phyloP scores from a whole-genome alignment of 2,113 vertebrate genomes.

The Cyprinodon variegatus region DNA sequence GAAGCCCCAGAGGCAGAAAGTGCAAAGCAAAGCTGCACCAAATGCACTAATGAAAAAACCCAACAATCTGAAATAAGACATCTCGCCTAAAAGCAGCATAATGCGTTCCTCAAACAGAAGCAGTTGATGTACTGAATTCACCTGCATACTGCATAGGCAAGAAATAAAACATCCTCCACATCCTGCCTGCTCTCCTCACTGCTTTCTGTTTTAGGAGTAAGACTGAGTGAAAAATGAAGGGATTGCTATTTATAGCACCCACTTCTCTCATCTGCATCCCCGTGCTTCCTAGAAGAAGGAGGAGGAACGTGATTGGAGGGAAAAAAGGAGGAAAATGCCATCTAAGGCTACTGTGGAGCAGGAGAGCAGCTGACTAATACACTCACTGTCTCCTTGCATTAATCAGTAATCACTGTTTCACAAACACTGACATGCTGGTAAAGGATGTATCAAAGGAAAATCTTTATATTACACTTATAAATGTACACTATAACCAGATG shows the following conservation, averaged over 20 bases:
- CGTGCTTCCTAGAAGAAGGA: constrained; percentile 63
- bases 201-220: constrained; percentile 49
- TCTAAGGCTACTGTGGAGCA: constrained; percentile 47
- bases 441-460: neutral
- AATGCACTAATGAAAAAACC: neutral
- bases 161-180: constrained; percentile 20
- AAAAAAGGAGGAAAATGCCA: constrained; percentile 37
- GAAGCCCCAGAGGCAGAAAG: neutral
- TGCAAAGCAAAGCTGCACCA: neutral
- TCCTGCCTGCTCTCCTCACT: constrained; percentile 24
- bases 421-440: neutral
- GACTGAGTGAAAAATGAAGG: constrained; percentile 17
- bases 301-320: constrained; percentile 60
- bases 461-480: neutral
- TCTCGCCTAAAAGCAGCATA: neutral
- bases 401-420: constrained; percentile 8
- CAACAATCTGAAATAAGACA: neutral
- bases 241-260: constrained; percentile 68
- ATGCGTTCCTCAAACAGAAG: constrained; percentile 1
- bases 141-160: constrained; percentile 39
- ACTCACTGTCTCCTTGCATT: neutral
- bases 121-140: constrained; percentile 22
- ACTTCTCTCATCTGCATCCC: constrained; percentile 68
- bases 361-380: constrained; percentile 24
- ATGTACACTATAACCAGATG: neutral